Evolutionary conservation across 2,888 invertebrate genomes (phyloP).

Genomic region (Phragmatobia fuliginosa): DNA sequence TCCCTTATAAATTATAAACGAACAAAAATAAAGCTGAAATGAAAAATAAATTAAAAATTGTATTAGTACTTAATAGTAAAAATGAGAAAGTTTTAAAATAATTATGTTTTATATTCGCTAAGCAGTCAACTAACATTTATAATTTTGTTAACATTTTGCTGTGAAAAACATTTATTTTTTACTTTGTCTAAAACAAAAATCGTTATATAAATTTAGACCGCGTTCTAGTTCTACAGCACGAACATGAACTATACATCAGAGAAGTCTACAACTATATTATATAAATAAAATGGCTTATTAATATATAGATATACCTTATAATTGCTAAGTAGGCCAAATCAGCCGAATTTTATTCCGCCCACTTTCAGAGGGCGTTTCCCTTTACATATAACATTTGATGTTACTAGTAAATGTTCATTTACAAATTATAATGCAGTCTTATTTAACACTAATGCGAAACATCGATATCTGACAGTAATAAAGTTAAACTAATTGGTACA

Average conservation of each 20-base stretch:
- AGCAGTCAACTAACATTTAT: neutral
- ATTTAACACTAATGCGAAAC: neutral
- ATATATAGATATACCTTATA: neutral
- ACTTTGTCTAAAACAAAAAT: neutral
- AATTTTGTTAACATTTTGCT: neutral
- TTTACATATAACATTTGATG: neutral
- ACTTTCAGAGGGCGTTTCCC: neutral
- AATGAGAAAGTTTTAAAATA: neutral
- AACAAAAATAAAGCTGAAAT: slow-evolving; percentile 30
- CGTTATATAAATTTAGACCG: neutral
- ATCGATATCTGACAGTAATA: neutral
- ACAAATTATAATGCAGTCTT: neutral
- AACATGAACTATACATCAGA: neutral
- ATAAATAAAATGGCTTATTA: neutral
- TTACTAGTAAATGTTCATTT: neutral
- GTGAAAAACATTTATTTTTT: neutral
- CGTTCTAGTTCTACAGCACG: neutral
- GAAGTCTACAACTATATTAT: neutral
- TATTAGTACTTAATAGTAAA: neutral
- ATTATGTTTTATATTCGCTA: neutral
- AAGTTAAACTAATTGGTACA: neutral
- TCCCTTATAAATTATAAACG: slow-evolving; percentile 39
- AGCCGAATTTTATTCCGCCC: neutral
- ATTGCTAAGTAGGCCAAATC: neutral
- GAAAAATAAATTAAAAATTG: slow-evolving; percentile 14